A percentile compares a stretch with the other conserved stretches of the same genome.
Evolutionary conservation across 2,888 invertebrate genomes (phyloP).

Genomic region (Ennomos fuscantarius): DNA sequence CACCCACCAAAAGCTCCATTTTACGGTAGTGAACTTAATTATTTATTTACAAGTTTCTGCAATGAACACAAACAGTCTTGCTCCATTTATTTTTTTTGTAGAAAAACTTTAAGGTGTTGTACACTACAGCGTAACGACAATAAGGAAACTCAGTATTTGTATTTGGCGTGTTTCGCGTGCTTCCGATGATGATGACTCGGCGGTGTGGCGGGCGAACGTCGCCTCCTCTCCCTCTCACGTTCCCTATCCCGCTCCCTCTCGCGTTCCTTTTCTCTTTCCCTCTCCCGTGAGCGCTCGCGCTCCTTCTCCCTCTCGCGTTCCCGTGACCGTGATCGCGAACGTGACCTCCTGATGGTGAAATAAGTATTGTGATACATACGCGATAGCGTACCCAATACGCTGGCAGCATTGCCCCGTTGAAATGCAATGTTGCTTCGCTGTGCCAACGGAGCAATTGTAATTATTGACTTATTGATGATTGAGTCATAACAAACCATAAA

Average conservation of each 20-base stretch:
- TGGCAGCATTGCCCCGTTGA: too few species aligned
- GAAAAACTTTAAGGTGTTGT: too few species aligned
- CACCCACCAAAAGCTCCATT: neutral
- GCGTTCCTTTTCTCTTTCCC: conserved; percentile 57
- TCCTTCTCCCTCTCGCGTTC: conserved; percentile 60
- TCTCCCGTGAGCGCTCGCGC: conserved; percentile 53
- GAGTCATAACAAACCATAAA: too few species aligned
- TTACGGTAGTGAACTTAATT: neutral
- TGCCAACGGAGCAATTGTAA: too few species aligned
- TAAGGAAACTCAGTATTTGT: conserved; percentile 62
- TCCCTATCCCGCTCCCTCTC: conserved; percentile 61
- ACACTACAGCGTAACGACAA: neutral
- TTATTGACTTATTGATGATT: too few species aligned
- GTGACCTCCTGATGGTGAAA: conserved; percentile 59
- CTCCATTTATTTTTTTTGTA: conserved; percentile 10
- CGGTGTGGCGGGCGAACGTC: conserved; percentile 74
- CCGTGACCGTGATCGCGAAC: conserved; percentile 65
- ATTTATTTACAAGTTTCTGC: neutral
- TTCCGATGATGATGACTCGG: conserved; percentile 73
- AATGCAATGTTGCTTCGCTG: too few species aligned
- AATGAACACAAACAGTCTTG: neutral
- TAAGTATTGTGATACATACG: too few species aligned
- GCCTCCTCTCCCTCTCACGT: conserved; percentile 59
- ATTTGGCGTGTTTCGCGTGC: conserved; percentile 75
- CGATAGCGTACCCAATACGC: too few species aligned